Conservation (phyloP, 2,797 vertebrate genomes). For the Rhyacichthys aspro region DNA sequence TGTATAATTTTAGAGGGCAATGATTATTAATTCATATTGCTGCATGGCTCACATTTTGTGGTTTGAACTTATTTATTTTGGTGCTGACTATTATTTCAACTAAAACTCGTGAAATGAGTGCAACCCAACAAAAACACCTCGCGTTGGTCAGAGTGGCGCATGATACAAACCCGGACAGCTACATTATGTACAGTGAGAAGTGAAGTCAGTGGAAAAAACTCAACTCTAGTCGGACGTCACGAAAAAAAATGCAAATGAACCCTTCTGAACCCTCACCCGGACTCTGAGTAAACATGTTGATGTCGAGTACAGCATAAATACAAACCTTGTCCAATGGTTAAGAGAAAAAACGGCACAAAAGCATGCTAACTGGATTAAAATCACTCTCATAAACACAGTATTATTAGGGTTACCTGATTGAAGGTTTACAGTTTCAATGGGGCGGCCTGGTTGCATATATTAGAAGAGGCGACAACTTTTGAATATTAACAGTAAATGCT, state of each 20-base stretch:
- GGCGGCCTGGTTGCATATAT: conserved; percentile 65
- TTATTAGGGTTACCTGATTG: conserved; percentile 65
- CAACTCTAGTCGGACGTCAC: background rate
- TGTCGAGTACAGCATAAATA: conserved; percentile 69
- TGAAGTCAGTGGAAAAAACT: conserved; percentile 38
- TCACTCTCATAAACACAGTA: conserved; percentile 61
- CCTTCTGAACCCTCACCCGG: conserved; percentile 17
- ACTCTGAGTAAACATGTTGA: conserved; percentile 58
- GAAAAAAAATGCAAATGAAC: conserved; percentile 22
- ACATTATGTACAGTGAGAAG: conserved; percentile 70
- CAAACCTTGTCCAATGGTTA: conserved; percentile 63
- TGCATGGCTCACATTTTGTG: conserved; percentile 49
- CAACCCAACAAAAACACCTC: conserved; percentile 46
- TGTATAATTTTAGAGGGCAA: conserved; percentile 14
- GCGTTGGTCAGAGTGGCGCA: conserved; percentile 42
- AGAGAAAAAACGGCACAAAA: conserved; percentile 66
- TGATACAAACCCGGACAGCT: conserved; percentile 52
- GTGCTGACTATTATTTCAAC: conserved; percentile 43
- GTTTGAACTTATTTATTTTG: conserved; percentile 27
- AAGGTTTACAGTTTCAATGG: conserved; percentile 54
- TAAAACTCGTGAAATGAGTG: conserved; percentile 52
- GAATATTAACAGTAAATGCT: conserved; percentile 16
- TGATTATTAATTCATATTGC: conserved; percentile 52
- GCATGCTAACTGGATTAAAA: conserved; percentile 75
- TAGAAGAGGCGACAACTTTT: background rate